Evolutionary conservation across 2,797 vertebrate species (phyloP).

Genomic region (Anolis apletophallus): DNA sequence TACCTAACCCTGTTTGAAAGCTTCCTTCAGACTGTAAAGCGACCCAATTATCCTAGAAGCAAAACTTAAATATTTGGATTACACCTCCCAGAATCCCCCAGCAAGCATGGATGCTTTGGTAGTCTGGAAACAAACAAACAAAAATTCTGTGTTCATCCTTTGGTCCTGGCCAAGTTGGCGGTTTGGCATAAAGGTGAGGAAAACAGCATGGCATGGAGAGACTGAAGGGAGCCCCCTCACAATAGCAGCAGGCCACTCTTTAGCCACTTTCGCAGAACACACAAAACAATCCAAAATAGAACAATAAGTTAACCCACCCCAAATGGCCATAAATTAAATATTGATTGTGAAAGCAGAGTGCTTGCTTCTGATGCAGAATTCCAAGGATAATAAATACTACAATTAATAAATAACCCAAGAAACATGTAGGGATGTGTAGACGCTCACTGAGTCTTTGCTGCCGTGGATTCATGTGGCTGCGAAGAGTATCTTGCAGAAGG

Average conservation of each 20-base stretch:
- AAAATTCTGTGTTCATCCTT: neutral
- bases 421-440: slow-evolving; percentile 38
- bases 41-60: neutral
- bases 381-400: slow-evolving; percentile 55
- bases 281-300: slow-evolving; percentile 38
- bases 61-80: neutral
- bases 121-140: too few species aligned
- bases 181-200: neutral
- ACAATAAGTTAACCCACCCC: slow-evolving; percentile 57
- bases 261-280: slow-evolving; percentile 38
- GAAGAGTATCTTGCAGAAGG: slow-evolving; percentile 26
- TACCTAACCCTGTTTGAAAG: neutral
- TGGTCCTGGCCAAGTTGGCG: neutral
- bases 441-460: slow-evolving; percentile 48
- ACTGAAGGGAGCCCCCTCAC: too few species aligned
- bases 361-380: slow-evolving; percentile 28
- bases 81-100: neutral
- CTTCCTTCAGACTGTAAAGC: neutral
- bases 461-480: slow-evolving; percentile 9
- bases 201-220: neutral
- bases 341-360: neutral
- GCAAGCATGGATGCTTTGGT: too few species aligned
- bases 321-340: slow-evolving; percentile 73
- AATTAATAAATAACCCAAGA: slow-evolving; percentile 69
- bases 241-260: too few species aligned